Conservation (phyloP, 2,797 vertebrate species). For the Intellagama lesueurii region DNA sequence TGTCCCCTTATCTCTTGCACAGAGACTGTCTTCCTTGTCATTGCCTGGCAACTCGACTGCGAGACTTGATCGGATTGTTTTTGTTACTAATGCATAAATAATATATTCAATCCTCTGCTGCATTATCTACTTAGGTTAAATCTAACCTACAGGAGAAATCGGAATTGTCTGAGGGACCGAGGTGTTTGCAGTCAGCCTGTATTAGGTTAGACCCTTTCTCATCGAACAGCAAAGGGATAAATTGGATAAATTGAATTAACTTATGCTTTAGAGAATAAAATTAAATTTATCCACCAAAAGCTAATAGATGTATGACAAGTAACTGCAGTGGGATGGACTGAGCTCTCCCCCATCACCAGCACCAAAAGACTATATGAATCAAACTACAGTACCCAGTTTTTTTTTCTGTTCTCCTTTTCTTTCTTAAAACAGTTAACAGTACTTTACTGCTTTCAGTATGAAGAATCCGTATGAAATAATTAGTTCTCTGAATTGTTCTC, state of each 20-base stretch:
- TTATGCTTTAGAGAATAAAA: neutral
- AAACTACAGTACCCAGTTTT: neutral
- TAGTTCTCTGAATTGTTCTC: neutral
- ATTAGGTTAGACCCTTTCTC: neutral
- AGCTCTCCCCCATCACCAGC: neutral
- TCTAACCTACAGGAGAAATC: conserved; percentile 37
- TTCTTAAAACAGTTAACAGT: neutral
- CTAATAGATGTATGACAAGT: neutral
- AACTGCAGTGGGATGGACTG: neutral
- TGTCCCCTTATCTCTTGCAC: conserved; percentile 22
- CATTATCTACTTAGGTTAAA: conserved; percentile 51
- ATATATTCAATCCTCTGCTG: conserved; percentile 52
- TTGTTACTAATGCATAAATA: neutral
- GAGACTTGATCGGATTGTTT: conserved; percentile 49
- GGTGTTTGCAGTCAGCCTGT: conserved; percentile 46
- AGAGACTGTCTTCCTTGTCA: conserved; percentile 33
- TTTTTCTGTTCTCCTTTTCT: neutral
- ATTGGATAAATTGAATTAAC: neutral
- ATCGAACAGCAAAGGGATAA: neutral
- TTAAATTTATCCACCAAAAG: conserved; percentile 12
- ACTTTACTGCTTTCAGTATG: neutral
- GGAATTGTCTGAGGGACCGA: conserved; percentile 35
- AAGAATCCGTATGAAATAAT: neutral
- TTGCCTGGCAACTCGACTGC: conserved; percentile 21
- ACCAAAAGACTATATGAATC: neutral